Evolutionary conservation across 1,140 invertebrate genomes (phyloP), one percentile per base, ranked within the genome.

Genomic region (Hycleus cichorii): DNA sequence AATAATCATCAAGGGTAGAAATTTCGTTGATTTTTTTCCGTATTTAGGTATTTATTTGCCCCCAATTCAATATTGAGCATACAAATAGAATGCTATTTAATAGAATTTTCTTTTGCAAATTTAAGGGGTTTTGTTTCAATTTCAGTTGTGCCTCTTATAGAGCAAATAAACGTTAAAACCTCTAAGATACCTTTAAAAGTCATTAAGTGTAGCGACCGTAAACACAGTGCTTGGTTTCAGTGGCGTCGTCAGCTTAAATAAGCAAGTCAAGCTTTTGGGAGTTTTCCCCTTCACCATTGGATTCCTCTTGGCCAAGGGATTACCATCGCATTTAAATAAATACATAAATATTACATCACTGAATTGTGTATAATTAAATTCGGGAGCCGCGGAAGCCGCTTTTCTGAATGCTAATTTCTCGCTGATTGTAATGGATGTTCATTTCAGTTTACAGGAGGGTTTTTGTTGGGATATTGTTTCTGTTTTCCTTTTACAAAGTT

Each of bases 331-430:
- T 74, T 72, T 74, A 72, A 74, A 74, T 74, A 74, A 74, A 74
- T 74, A 74, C 72, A 74, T 74, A 74, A 74, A 74, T 74, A 74
- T 74, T 69, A 74, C 71, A 74, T 73, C 72, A 67, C 66, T 60
- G 67, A 71, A 71, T 67, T 71, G 69, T 72, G 70, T 73, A 71
- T 73, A 73, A 73, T 73, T 73, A 72, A 72, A 73, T 72, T 73
- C 69, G 50, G 57, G 64, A 69, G 63, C 62, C 65, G 56, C 61
- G 59, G 64, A 64, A 70, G 58, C 68, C 69, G 64, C 68, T 71
- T 70, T 69, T 63, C 60, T 61, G 64, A 66, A 71, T 71, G 69
- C 68, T 72, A 72, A 72, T 72, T 72, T 69, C 64, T 63, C 60
- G 63, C 63, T 69, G 63, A 69, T 68, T 71, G 69, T 71, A 69